phyloP scores from a whole-genome alignment of 1,140 invertebrate species.

The Varroa destructor region DNA sequence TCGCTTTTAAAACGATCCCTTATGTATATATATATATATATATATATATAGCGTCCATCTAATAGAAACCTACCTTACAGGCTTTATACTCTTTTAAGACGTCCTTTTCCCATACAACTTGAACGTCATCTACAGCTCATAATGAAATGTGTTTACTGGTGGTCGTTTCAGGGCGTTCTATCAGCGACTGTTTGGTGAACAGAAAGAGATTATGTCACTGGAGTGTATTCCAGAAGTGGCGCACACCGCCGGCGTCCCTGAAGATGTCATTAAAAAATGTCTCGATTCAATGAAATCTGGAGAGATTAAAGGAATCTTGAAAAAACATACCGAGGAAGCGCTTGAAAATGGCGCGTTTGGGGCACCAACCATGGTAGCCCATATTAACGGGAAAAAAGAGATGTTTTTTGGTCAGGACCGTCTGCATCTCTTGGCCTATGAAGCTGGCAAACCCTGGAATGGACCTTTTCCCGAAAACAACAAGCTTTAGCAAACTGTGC shows the following conservation, averaged over 20 bases:
- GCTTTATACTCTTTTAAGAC: background rate
- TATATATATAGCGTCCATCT: no score
- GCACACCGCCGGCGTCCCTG: background rate
- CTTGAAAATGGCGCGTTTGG: conserved; percentile 38
- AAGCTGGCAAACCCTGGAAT: conserved; percentile 36
- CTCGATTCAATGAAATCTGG: conserved; percentile 26
- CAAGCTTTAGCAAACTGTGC: no score
- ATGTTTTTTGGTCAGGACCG: conserved; percentile 41
- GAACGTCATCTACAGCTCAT: background rate
- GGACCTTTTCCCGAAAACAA: background rate
- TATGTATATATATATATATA: no score
- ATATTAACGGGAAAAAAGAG: conserved; percentile 38
- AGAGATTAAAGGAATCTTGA: conserved; percentile 36
- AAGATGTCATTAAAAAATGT: conserved; percentile 30
- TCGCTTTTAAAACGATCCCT: no score
- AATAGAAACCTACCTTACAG: no score
- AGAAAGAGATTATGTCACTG: conserved; percentile 25
- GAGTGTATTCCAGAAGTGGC: conserved; percentile 26
- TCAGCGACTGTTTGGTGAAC: background rate
- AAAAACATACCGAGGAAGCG: conserved; percentile 39
- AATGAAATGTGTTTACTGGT: background rate
- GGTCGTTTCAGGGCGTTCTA: conserved; percentile 6
- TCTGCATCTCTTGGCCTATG: conserved; percentile 39
- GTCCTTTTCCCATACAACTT: background rate
- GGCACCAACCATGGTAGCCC: conserved; percentile 40